These are phyloP conservation scores for Thinocorus orbignyianus DNA, from an alignment of 2,113 vertebrate genomes.

Conservation along the genomic window DNA sequence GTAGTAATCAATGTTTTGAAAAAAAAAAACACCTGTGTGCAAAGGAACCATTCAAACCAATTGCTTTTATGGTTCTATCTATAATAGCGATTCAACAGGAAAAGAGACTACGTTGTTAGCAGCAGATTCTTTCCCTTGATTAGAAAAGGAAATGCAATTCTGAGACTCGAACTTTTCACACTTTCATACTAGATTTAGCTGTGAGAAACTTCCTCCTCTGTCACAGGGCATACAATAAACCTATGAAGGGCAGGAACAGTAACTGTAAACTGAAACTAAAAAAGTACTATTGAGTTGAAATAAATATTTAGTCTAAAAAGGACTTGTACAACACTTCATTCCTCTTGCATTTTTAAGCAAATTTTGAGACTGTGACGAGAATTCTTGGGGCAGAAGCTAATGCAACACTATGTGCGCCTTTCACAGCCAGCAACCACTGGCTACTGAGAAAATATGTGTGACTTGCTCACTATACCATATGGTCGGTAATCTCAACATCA, in stretches of 20 bases:
- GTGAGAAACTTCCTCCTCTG: neutral
- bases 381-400: neutral
- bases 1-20: neutral
- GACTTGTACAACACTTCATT: neutral
- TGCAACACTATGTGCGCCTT: neutral
- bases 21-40: neutral
- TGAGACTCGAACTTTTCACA: neutral
- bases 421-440: neutral
- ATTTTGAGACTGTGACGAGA: neutral
- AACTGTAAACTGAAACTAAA: neutral
- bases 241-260: neutral
- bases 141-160: conserved; percentile 1
- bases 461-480: neutral
- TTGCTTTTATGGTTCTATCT: neutral
- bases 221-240: neutral
- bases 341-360: neutral
- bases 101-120: neutral
- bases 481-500: neutral
- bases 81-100: neutral
- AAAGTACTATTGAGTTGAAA: neutral
- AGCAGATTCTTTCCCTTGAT: neutral
- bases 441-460: neutral
- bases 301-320: neutral
- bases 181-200: neutral
- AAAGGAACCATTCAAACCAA: neutral